These are phyloP conservation scores for Phylloscopus trochilus DNA, from an alignment of 2,113 vertebrate genomes.

Conservation along the genomic window DNA sequence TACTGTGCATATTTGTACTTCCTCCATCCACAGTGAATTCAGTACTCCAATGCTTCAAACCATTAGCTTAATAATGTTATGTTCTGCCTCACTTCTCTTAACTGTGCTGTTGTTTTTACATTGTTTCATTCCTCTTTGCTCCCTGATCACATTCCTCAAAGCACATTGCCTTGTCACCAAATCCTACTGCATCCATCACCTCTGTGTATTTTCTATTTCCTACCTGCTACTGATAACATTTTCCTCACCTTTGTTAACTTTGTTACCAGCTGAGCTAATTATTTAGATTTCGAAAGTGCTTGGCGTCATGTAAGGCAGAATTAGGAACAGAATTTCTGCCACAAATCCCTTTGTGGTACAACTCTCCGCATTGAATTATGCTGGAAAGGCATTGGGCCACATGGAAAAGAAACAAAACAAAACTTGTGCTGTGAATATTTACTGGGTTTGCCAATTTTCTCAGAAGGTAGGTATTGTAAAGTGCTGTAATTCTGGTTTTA, in stretches of 20 bases:
- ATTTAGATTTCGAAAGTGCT: not conserved
- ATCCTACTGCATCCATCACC: not conserved
- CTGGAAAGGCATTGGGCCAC: not conserved
- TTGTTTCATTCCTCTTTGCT: conserved; percentile 28
- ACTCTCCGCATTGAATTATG: not conserved
- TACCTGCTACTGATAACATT: not conserved
- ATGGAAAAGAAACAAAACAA: not conserved
- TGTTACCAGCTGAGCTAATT: not conserved
- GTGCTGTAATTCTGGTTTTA: not conserved
- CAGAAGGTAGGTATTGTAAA: not conserved
- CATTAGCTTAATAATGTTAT: conserved; percentile 42
- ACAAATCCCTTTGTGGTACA: not conserved
- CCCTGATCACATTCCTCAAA: not conserved
- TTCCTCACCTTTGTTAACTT: not conserved
- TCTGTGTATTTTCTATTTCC: not conserved
- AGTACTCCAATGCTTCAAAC: conserved; percentile 1
- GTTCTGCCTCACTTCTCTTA: conserved; percentile 23
- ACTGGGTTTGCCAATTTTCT: not conserved
- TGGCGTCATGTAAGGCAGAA: not conserved
- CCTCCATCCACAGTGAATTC: conserved; percentile 36
- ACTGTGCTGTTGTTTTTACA: not conserved
- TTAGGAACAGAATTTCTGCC: not conserved
- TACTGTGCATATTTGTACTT: not conserved
- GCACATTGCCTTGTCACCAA: not conserved
- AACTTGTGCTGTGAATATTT: not conserved